Base-by-base conservation (phyloP, 2,797 vertebrate genomes). In the Anguilla pacifica region DNA sequence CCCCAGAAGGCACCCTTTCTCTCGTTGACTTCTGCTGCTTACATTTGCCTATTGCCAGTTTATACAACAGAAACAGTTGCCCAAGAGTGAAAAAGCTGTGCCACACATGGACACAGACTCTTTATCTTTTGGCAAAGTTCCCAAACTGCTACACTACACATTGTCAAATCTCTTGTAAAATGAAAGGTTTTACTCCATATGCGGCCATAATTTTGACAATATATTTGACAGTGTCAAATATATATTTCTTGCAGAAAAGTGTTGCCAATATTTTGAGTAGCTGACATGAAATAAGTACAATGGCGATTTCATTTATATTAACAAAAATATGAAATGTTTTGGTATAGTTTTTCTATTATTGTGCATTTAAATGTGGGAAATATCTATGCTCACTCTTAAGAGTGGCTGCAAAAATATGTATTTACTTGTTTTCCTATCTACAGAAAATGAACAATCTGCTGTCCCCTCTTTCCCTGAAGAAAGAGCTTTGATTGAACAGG, bases 371-470 rank as follows among this genome's bases (percentile, higher is more conserved):
- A 46, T 46, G 43, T 59, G 17, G 15, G 57, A 70, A 28, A 70
- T 70, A 15, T 28, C 64, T 70, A 22, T 79, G 39, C 19, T 79
- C 74, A 72, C n/a, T 28, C 70, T 72, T 22, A 9, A 22, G 13
- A 77, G 15, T 19, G 6, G 9, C 74, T 79, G 35, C 15, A 35
- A 6, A 35, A 70, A 70, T 28, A 13, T 15, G 2, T 39, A 67
- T 49, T 72, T 74, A 6, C 22, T 72, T 72, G 2, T 31, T 85
- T 55, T 6, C 83, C 3, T 46, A 15, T 72, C 39, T 35, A 43
- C 46, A 67, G 77, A 77, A 87, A 55, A 59, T 28, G 39, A 85
- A 39, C 86, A 83, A 74, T 35, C 53, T 22, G 84, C 31, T 70
- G 25, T 35, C 51, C 55, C 51, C 35, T 9, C 53, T 0, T 5